Base-by-base conservation (phyloP, 2,797 vertebrate genomes). In the Myotis myotis region DNA sequence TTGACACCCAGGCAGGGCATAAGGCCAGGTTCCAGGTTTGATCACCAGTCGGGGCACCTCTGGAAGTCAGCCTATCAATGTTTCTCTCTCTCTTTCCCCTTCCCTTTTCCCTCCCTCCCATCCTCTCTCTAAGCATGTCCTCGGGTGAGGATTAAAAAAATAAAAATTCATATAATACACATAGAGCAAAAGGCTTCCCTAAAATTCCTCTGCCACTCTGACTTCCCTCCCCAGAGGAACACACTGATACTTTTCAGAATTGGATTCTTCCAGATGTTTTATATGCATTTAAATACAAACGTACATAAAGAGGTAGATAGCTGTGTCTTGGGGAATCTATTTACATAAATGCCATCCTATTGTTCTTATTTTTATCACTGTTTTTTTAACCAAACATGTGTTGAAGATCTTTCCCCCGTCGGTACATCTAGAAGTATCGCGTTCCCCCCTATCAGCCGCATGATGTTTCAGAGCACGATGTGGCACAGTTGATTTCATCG, bases 321-420 rank as follows among this genome's bases (percentile, higher is more conserved):
- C 70, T 33, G 4, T 81, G 53, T 85, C 87, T 94, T 72, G 33
- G 4, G 60, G 60, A 91, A 44, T 78, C 91, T 75, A 17, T 85
- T 92, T 92, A 66, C 82, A 84, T 60, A 70, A 81, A 88, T 71
- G 55, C 4, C 51, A 62, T 76, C n/a, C 28, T 49, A 47, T 89
- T 88, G 71, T 83, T 94, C 53, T 55, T 85, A 68, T 87, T 88
- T 86, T 75, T n/a, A 66, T 90, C 78, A 13, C 79, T 70, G 15
- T 49, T 44, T 93, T 51, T 76, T 55, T 36, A 62, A 75, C 49
- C 5, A 30, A 79, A 70, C 28, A 82, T 6, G 30, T 25, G 30
- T 55, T n/a, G 84, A 19, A 36, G 78, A 19, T 55, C 94, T 62
- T n/a, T 55, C 38, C n/a, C 49, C 60, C 9, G 3, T 33, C 4